Evolutionary conservation across 2,888 invertebrate genomes (phyloP).

Genomic region (Vesta saturnalis): DNA sequence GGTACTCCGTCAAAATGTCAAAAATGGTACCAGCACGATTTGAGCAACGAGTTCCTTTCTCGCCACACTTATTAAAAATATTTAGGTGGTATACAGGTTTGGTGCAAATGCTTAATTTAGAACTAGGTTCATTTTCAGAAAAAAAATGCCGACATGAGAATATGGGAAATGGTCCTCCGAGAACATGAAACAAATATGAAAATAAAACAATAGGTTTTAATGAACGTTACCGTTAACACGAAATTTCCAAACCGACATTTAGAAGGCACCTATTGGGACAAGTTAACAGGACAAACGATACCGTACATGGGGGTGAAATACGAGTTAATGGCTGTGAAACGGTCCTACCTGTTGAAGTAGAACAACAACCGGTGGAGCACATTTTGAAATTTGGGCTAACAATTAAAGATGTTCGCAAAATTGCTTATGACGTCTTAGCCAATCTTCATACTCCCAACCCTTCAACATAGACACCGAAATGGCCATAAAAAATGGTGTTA

Average conservation of each 20-base stretch:
- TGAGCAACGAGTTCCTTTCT: background rate
- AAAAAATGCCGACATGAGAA: background rate
- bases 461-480: slow-evolving; percentile 7
- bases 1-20: background rate
- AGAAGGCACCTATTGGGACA: background rate
- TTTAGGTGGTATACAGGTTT: background rate
- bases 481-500: slow-evolving; percentile 32
- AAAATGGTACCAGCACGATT: background rate
- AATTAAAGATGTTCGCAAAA: background rate
- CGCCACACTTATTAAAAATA: background rate
- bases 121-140: background rate
- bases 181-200: background rate
- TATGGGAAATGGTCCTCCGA: background rate
- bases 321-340: background rate
- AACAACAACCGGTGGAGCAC: background rate
- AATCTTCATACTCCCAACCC: slow-evolving; percentile 15
- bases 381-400: slow-evolving; percentile 8
- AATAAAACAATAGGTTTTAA: background rate
- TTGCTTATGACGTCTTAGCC: slow-evolving; percentile 23
- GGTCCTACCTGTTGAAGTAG: background rate
- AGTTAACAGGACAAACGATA: background rate
- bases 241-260: background rate
- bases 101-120: background rate
- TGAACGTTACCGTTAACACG: background rate
- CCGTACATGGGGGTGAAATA: background rate